A percentile compares a stretch with the other conserved stretches of the same genome.
Evolutionary conservation across 2,113 vertebrate species (phyloP).

Genomic region (Tychaedon coryphoeus): DNA sequence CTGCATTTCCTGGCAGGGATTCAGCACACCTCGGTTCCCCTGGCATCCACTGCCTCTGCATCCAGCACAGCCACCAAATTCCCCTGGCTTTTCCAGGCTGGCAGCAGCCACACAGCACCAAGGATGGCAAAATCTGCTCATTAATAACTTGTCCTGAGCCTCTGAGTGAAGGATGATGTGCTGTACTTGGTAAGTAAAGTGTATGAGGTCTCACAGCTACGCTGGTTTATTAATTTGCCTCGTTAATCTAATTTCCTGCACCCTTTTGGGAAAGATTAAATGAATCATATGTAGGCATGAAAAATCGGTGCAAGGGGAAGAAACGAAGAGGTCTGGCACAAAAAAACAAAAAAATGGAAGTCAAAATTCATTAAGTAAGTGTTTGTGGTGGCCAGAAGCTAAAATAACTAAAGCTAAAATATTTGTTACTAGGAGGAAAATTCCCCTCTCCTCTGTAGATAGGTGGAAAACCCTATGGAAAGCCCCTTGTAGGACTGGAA

Average conservation of each 20-base stretch:
- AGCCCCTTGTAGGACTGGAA: neutral
- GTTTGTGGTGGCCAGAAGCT: neutral
- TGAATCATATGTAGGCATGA: neutral
- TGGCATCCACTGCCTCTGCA: too few relatives aligned
- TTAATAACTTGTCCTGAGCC: neutral
- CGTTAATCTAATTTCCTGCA: neutral
- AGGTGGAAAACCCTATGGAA: neutral
- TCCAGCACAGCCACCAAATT: neutral
- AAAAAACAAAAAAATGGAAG: neutral
- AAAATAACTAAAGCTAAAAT: neutral
- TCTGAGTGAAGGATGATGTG: neutral
- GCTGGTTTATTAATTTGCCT: neutral
- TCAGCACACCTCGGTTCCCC: neutral
- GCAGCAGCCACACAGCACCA: fast-evolving
- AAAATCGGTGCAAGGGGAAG: neutral
- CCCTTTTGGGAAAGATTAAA: neutral
- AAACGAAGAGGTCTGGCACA: neutral
- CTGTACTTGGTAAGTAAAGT: neutral
- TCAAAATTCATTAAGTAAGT: neutral
- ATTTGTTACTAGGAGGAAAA: neutral
- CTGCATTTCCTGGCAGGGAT: neutral
- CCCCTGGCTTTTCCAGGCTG: neutral
- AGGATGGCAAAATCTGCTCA: neutral
- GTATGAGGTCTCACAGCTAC: neutral
- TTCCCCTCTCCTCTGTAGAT: neutral